phyloP scores from a whole-genome alignment of 2,113 vertebrate genomes.

The Prolemur simus region DNA sequence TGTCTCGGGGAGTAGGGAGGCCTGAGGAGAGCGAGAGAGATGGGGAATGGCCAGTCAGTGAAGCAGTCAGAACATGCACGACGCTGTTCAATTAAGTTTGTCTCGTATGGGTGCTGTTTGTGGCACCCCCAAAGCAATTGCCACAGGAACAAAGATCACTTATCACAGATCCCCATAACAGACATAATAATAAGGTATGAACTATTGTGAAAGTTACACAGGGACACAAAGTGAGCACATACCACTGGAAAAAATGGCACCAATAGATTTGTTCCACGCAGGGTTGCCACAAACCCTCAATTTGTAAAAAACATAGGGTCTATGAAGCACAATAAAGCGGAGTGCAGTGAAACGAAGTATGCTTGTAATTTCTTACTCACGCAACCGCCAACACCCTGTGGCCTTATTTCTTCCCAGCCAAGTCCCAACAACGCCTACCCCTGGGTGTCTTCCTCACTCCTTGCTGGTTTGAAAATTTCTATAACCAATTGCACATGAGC shows the following conservation, averaged over 20 bases:
- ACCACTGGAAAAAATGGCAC: neutral
- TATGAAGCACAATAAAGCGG: neutral
- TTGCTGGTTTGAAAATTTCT: neutral
- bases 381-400: slow-evolving; percentile 51
- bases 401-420: slow-evolving; percentile 39
- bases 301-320: neutral
- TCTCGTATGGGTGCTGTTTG: neutral
- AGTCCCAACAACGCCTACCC: neutral
- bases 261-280: neutral
- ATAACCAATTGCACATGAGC: neutral
- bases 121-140: neutral
- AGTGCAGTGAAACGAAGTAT: neutral
- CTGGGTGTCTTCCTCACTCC: neutral
- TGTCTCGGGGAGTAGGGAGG: neutral
- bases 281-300: neutral
- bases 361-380: slow-evolving; percentile 35
- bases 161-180: neutral
- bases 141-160: neutral
- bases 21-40: neutral
- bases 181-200: neutral
- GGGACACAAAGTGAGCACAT: neutral
- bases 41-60: neutral
- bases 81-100: neutral
- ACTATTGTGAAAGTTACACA: neutral
- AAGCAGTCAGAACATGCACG: neutral